Evolutionary conservation across 1,140 invertebrate genomes (phyloP).

Genomic region (Hylaeus volcanicus): DNA sequence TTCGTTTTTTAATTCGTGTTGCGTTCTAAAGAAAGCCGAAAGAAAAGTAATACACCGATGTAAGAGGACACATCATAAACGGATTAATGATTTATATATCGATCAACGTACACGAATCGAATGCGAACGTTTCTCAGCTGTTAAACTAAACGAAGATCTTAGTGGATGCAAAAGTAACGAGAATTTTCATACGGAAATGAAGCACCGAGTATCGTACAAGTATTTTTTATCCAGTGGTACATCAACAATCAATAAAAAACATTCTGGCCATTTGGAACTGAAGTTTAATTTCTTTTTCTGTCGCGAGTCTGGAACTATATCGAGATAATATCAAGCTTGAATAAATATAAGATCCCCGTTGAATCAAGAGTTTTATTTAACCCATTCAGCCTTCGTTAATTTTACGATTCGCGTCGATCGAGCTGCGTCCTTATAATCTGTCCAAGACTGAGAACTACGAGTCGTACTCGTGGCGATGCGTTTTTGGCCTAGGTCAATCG

Average conservation of each 20-base stretch:
- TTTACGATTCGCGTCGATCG: too few relatives aligned
- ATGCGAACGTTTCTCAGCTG: constrained; percentile 19
- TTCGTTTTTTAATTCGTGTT: neutral
- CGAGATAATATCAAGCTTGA: too few relatives aligned
- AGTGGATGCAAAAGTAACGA: constrained; percentile 41
- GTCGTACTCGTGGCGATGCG: too few relatives aligned
- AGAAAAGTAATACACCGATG: neutral
- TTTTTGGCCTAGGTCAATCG: too few relatives aligned
- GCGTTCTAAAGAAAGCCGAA: constrained; percentile 14
- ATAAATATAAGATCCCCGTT: neutral
- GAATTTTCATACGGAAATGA: constrained; percentile 17
- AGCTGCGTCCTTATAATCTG: too few relatives aligned
- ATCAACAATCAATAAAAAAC: constrained; percentile 10
- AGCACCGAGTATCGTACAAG: neutral
- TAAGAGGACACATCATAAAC: constrained; percentile 3
- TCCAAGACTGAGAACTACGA: too few relatives aligned
- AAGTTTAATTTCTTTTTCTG: neutral
- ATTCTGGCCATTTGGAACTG: neutral
- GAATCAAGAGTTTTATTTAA: neutral
- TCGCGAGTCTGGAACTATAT: neutral
- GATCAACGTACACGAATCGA: neutral
- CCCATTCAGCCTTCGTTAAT: too few relatives aligned
- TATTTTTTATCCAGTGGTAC: constrained; percentile 21
- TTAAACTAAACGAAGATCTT: constrained; percentile 23
- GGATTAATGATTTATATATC: constrained; percentile 28